These are phyloP conservation scores for Anarhynchus alexandrinus DNA, from an alignment of 2,113 vertebrate species.

Conservation along the genomic window DNA sequence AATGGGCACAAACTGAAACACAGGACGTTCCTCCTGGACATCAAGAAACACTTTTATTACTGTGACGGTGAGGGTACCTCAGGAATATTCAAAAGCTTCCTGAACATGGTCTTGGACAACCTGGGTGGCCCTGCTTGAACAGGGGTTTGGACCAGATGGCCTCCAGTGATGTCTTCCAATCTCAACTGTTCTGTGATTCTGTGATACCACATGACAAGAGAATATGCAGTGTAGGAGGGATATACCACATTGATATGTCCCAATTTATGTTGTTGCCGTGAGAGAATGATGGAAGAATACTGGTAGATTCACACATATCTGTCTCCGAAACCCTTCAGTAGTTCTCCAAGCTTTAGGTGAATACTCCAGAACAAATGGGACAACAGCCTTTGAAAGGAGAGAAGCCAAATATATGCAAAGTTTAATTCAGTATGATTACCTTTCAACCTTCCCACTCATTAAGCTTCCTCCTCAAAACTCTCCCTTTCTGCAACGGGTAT, in stretches of 20 bases:
- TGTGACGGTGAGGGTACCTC: not conserved
- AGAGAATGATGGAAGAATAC: not conserved
- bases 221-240: not conserved
- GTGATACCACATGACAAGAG: not conserved
- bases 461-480: not conserved
- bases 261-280: not conserved
- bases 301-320: not conserved
- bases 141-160: not conserved
- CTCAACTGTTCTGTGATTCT: not conserved
- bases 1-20: not conserved
- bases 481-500: not conserved
- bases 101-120: not conserved
- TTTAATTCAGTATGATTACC: not conserved
- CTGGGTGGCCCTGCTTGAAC: not conserved
- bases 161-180: not conserved
- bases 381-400: not conserved
- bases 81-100: not conserved
- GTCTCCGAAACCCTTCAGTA: not conserved
- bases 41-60: not conserved
- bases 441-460: not conserved
- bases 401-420: not conserved
- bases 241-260: not conserved
- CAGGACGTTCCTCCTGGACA: not conserved
- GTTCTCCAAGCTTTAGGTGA: not conserved
- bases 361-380: not conserved